Base-by-base conservation (phyloP, 1,140 invertebrate genomes). In the Bombus confusus region DNA sequence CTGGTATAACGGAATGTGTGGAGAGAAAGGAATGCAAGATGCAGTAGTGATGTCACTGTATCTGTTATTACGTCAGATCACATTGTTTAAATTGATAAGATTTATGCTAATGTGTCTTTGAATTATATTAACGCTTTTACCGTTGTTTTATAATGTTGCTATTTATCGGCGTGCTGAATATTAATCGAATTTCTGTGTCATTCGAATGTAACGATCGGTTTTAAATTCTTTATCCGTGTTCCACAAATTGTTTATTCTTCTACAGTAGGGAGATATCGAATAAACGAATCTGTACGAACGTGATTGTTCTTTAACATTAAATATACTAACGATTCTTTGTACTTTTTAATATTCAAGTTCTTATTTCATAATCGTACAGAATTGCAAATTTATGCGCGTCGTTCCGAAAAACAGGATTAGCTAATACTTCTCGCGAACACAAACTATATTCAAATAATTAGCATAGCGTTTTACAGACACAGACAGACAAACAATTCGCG, bases 1-100 rank as follows among this genome's bases (percentile, higher is more conserved):
- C 31, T 28, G 22, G 31, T n/a, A 75, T 13, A 37, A 75, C 31
- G 28, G 13, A 52, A 13, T 10, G 10, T 8, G 28, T 13, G 28
- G 31, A 57, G 47, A 37, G 73, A 75, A 75, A 75, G 73, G 73
- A 57, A 52, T 75, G 73, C 25, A 75, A 41, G 47, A 74, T 74
- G 41, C 25, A 31, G 4, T 34, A 75, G 12, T 57, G 47, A 75
- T 75, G 43, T 75, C 73, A 75, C 25, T 37, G 34, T 75, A 13
- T 22, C 73, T 52, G 31, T 15, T 57, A 5, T 75, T 75, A 75
- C 73, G 31, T 75, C 73, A 75, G 47, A 52, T 52, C 25, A 57
- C 47, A 57, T 75, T 75, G 47, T 75, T 75, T 57, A 75, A 75
- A 75, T 57, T 37, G 22, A 57, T 43, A 37, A 75, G n/a, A 34